Evolutionary conservation across 1,140 invertebrate genomes (phyloP), one percentile per base, ranked within the genome.

Genomic region (Drosophila lowei): DNA sequence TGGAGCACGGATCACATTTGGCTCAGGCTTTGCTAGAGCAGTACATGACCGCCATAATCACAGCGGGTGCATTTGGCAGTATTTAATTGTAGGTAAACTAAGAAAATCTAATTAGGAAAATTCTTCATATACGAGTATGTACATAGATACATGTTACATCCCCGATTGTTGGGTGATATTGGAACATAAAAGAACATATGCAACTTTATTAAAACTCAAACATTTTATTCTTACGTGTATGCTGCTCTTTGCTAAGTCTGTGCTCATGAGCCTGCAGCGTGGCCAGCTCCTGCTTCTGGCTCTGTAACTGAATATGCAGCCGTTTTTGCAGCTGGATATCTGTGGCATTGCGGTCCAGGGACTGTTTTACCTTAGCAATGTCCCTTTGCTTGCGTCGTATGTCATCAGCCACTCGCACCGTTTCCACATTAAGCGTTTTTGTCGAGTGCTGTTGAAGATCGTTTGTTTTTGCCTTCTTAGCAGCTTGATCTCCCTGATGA

Each of bases 361-460:
- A 94, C 77, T 93, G 93, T 73, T 94, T 94, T 1, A 96, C 92
- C 78, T 94, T 95, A 2, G 88, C 63, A 46, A 96, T 94, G 78
- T 96, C 95, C 11, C 91, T 93, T 90, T 96, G 94, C 46, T 95
- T 92, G 72, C 92, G 93, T 54, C 93, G 94, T 47, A 96, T 95
- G 84, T 95, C 94, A 92, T 96, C 95, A 4, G 93, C 93, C 41
- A 97, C 92, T 90, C 95, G 94, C 49, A 97, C 95, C 58, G 94
- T 93, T 81, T 95, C 94, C 57, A 96, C 94, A 84, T 96, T 96
- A n/a, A 96, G 92, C 38, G 94, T 93, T 83, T 94, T 94, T 67
- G 91, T 94, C 1, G 94, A 93, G 55, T 95, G 93, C 66, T 93
- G 90, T 93, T 95, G 44, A 93, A 92, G 67, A 80, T 65, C 92